Percentiles rank a stretch among this genome's conserved stretches.
phyloP scores from a whole-genome alignment of 2,888 invertebrate species.

The Strigamia maritima region DNA sequence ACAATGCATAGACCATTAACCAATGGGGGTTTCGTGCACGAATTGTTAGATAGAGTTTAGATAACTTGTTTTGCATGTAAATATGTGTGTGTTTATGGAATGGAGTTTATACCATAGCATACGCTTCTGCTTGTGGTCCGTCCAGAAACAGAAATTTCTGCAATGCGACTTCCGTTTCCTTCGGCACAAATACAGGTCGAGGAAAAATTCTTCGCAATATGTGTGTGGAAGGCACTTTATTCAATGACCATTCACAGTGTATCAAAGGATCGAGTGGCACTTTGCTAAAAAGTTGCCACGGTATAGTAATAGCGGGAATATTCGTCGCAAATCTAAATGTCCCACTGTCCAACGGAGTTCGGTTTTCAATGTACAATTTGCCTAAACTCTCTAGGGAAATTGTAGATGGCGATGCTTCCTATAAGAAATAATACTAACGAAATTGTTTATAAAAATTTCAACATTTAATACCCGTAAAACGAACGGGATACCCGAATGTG shows the following conservation, averaged over 20 bases:
- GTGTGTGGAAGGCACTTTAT: constrained; percentile 70
- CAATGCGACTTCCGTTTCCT: constrained; percentile 55
- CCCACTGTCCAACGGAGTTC: constrained; percentile 62
- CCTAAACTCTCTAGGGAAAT: constrained; percentile 60
- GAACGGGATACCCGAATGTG: constrained; percentile 60
- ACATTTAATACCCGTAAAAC: constrained; percentile 54
- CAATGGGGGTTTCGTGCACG: too few species aligned
- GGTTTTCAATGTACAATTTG: constrained; percentile 61
- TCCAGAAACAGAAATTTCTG: constrained; percentile 75
- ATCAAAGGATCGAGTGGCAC: constrained; percentile 34
- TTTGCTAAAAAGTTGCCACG: background rate
- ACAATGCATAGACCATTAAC: too few species aligned
- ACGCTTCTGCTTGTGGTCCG: constrained; percentile 64
- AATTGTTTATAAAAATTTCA: constrained; percentile 35
- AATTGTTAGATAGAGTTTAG: too few species aligned
- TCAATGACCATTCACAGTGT: constrained; percentile 54
- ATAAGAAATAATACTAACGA: constrained; percentile 45
- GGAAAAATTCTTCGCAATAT: constrained; percentile 69
- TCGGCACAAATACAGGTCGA: constrained; percentile 63
- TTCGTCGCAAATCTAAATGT: constrained; percentile 59
- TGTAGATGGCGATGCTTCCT: constrained; percentile 60
- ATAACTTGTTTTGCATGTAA: too few species aligned
- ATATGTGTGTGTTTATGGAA: too few species aligned
- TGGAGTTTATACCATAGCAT: constrained; percentile 61
- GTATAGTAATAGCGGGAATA: constrained; percentile 18